Evolutionary conservation across 1,140 invertebrate genomes (phyloP), one percentile per base, ranked within the genome.

Genomic region (Caenorhabditis inopinata): DNA sequence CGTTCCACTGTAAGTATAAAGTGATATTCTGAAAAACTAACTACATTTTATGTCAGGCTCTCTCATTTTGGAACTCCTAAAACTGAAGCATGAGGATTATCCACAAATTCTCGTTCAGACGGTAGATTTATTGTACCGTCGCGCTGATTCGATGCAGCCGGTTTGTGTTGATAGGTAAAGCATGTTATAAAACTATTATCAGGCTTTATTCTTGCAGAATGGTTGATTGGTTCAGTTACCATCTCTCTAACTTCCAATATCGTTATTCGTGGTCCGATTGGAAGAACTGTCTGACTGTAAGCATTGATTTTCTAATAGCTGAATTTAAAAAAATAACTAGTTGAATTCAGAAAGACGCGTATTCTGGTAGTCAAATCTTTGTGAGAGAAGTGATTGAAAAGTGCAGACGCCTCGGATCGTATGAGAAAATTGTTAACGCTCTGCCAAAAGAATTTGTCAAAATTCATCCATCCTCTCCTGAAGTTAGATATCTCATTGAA

Each of bases 221-320:
- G 90, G 94, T 95, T 2, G 93, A 93, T 87, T 99, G 97, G 97
- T 99, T 99, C 91, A 92, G 95, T 0, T 99, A 98, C 88, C 97
- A 99, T 90, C 91, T 99, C 89, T 98, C 96, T 88, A 99, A 99
- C 90, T 99, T 99, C 87, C 96, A 98, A 89, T 98, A 97, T 87
- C 92, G 95, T 74, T 99, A 97, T 96, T 95, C 94, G 1, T 99
- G 97, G 97, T 87, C 89, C n/a, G 91, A 91, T 78, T 91, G 91
- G 91, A 80, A 81, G 18, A 87, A 89, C 35, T 89, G 89, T 84
- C 74, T 89, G 18, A 80, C 86, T 35, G 86, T 89, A 23, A 21
- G 58, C 68, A 7, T 45, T 48, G 48, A 21, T 18, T 32, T 29
- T 73, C 11, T 1, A 25, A 12, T 77, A n/a, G n/a, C n/a, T n/a